Base-by-base conservation (phyloP, 2,797 vertebrate species). In the Simalia tracyae region DNA sequence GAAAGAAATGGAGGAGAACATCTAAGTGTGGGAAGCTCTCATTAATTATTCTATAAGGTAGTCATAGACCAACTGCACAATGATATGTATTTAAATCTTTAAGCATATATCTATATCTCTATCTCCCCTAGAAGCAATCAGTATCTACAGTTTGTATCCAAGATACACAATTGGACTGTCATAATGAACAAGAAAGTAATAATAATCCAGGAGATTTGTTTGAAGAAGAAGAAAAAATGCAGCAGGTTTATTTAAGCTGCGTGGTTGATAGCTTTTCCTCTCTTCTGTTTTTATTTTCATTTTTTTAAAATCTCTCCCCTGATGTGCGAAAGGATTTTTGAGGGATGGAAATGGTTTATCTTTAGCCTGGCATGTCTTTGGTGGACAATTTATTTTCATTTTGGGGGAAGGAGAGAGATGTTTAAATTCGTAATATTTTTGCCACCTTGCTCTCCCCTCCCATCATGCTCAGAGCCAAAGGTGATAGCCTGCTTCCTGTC, bases 351-450 rank as follows among this genome's bases (percentile, higher is more conserved):
- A 86, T 90, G 91, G 86, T 95, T 95, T 95, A 68, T 92, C 91
- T 89, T 72, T 93, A 76, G 95, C 91, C 91, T 0, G 0, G 91
- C 8, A 91, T 92, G 89, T 96, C 96, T 94, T 93, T 90, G 92
- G 94, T 93, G 96, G 89, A 68, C 95, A 93, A 95, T 96, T 97
- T 95, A 96, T 95, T 95, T 94, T 97, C 95, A 95, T 96, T 91
- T 94, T 94, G 88, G 92, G 96, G 87, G 90, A 91, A 90, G 63
- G 94, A 91, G 87, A 95, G 95, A 95, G 95, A 95, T 95, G 96
- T 97, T 97, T 92, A 97, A 96, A 93, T 96, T 96, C 96, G 95
- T 96, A 95, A 94, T 95, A 64, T 96, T 95, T 93, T 95, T 95
- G 90, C 94, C 66, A 91, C 94, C 93, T 94, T 94, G 84, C 87